A percentile compares a stretch with the other conserved stretches of the same genome.
phyloP scores from a whole-genome alignment of 1,140 invertebrate species.

The Aphelinus certus region DNA sequence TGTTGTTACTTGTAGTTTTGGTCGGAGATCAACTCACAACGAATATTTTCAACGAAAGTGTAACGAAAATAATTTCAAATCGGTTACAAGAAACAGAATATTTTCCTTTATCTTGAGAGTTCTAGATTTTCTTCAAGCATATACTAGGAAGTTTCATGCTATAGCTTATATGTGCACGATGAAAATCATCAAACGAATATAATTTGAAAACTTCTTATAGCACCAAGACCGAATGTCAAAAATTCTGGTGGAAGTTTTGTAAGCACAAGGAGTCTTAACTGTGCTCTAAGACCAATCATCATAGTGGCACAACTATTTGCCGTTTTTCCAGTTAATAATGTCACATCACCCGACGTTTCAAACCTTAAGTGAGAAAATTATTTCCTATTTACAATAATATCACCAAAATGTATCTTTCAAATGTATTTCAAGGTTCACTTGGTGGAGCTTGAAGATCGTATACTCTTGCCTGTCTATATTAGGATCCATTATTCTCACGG shows the following conservation, averaged over 20 bases:
- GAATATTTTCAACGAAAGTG: too few species aligned
- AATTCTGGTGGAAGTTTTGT: slow-evolving; percentile 23
- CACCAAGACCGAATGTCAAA: slow-evolving; percentile 9
- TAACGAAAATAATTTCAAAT: too few species aligned
- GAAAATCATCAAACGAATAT: too few species aligned
- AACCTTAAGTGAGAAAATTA: slow-evolving; percentile 53
- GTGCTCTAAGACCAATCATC: slow-evolving; percentile 61
- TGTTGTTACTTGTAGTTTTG: too few species aligned
- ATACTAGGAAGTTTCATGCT: slow-evolving; percentile 39
- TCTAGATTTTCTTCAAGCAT: neutral
- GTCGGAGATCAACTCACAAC: too few species aligned
- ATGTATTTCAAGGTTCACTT: slow-evolving; percentile 56
- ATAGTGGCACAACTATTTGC: slow-evolving; percentile 64
- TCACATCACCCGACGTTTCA: slow-evolving; percentile 56
- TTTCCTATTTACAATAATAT: neutral
- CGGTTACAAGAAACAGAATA: too few species aligned
- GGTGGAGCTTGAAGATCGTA: slow-evolving; percentile 59
- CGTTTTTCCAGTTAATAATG: slow-evolving; percentile 62
- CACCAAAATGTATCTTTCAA: slow-evolving; percentile 6
- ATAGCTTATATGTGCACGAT: slow-evolving; percentile 45
- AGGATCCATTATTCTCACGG: slow-evolving; percentile 47
- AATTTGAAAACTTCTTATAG: slow-evolving; percentile 38
- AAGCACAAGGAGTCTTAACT: slow-evolving; percentile 56
- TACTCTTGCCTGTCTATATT: slow-evolving; percentile 52
- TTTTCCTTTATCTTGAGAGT: neutral